phyloP scores from a whole-genome alignment of 1,140 invertebrate genomes.

The Drosophila suzukii region DNA sequence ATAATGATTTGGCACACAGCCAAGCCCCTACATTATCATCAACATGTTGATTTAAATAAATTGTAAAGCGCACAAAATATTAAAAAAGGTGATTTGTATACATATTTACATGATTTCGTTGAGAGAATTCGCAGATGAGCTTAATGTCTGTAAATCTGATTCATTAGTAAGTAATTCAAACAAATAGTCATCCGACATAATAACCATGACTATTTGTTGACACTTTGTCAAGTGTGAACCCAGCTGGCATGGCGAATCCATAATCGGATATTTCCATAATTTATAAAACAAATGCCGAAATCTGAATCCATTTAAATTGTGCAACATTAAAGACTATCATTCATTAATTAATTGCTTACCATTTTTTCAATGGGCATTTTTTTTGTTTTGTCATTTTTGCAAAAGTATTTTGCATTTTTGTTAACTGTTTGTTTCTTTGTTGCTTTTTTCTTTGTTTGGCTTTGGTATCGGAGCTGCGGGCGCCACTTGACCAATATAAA shows the following conservation, averaged over 20 bases:
- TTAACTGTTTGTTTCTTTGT: constrained; percentile 71
- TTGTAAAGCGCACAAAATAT: not conserved
- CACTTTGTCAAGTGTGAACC: constrained; percentile 22
- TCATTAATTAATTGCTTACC: constrained; percentile 51
- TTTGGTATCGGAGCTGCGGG: constrained; percentile 25
- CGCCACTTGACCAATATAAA: constrained; percentile 78
- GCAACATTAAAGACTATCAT: constrained; percentile 58
- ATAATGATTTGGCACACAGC: not conserved
- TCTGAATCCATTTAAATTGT: constrained; percentile 75
- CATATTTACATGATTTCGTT: not conserved
- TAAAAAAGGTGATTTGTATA: not conserved
- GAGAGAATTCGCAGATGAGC: not conserved
- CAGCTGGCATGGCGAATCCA: constrained; percentile 18
- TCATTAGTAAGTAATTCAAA: not conserved
- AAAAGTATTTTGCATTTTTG: constrained; percentile 57
- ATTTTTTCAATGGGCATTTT: constrained; percentile 35
- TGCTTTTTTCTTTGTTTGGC: constrained; percentile 44
- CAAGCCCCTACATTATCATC: not conserved
- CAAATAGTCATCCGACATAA: constrained; percentile 10
- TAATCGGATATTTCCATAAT: constrained; percentile 26
- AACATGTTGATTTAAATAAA: too few species aligned
- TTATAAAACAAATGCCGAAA: constrained; percentile 63
- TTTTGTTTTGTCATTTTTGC: constrained; percentile 59
- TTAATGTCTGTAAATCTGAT: not conserved
- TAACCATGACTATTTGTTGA: constrained; percentile 37